Evolutionary conservation across 30 jellyfish, hydroid and myxozoan genomes (phyloP).

Genomic region (Cassiopea xamachana): DNA sequence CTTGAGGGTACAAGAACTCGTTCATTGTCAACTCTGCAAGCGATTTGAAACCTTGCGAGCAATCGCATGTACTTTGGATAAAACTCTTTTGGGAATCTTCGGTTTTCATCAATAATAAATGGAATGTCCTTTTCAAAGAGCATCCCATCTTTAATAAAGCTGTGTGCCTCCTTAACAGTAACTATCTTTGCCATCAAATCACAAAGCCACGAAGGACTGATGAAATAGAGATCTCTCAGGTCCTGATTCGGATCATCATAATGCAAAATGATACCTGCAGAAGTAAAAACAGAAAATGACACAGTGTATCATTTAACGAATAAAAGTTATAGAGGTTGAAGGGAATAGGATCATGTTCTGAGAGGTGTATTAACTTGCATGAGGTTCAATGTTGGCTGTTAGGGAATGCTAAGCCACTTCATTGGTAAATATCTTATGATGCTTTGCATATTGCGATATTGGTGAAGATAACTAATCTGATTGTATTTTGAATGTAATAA

Average conservation of each 20-base stretch:
- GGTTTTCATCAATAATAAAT: constrained; percentile 48
- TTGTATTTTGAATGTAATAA: no score
- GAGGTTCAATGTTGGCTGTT: no score
- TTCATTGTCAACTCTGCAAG: constrained; percentile 89
- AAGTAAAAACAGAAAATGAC: neutral
- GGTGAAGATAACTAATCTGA: no score
- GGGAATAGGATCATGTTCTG: no score
- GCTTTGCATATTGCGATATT: no score
- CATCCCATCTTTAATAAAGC: constrained; percentile 78
- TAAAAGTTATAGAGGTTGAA: no score
- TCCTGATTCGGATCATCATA: constrained; percentile 94
- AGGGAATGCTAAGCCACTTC: no score
- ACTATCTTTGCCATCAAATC: constrained; percentile 89
- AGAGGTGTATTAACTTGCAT: no score
- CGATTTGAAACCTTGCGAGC: constrained; percentile 91
- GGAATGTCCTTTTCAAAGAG: constrained; percentile 44
- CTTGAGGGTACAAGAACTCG: constrained; percentile 89
- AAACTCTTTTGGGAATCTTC: constrained; percentile 73
- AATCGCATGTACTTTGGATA: constrained; percentile 84
- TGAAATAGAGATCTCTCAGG: constrained; percentile 81
- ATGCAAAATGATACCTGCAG: constrained; percentile 88
- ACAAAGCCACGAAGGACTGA: constrained; percentile 98
- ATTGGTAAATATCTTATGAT: no score
- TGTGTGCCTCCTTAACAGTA: constrained; percentile 87
- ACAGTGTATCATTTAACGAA: no score